Conservation (phyloP, 2,113 vertebrate species). For the Carassius carassius region DNA sequence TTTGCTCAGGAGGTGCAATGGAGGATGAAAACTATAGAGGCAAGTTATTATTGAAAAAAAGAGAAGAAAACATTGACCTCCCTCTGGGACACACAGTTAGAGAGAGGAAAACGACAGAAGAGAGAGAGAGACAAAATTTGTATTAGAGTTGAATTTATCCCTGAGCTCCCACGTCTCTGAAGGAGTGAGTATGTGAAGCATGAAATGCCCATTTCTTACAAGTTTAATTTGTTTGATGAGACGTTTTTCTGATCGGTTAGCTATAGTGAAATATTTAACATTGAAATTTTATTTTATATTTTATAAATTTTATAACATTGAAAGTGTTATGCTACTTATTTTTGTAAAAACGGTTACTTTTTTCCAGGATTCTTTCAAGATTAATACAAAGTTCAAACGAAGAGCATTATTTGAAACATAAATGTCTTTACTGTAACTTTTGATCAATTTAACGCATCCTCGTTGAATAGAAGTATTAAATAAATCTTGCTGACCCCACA, state of each 20-base stretch:
- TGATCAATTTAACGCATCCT: not conserved
- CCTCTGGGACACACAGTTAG: not conserved
- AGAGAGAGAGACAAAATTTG: too few species aligned
- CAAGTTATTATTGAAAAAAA: conserved; percentile 2
- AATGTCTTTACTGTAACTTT: not conserved
- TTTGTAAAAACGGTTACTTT: too few species aligned
- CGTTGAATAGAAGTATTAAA: not conserved
- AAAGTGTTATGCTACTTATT: too few species aligned
- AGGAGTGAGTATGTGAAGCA: conserved; percentile 5
- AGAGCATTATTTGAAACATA: too few species aligned
- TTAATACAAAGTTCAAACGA: too few species aligned
- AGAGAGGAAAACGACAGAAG: conserved; percentile 4
- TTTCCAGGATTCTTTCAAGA: too few species aligned
- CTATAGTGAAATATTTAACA: too few species aligned
- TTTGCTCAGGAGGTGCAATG: conserved; percentile 7
- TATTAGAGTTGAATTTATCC: not conserved
- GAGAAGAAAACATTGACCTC: not conserved
- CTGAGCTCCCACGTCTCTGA: not conserved
- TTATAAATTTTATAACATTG: too few species aligned
- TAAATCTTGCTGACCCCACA: not conserved
- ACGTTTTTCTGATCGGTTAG: not conserved
- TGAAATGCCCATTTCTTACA: conserved; percentile 21
- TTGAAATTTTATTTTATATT: too few species aligned
- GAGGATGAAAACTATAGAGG: conserved; percentile 28
- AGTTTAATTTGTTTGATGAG: not conserved